Conservation (phyloP, 64 coral and sea anemone species). For the Exaiptasia diaphana region DNA sequence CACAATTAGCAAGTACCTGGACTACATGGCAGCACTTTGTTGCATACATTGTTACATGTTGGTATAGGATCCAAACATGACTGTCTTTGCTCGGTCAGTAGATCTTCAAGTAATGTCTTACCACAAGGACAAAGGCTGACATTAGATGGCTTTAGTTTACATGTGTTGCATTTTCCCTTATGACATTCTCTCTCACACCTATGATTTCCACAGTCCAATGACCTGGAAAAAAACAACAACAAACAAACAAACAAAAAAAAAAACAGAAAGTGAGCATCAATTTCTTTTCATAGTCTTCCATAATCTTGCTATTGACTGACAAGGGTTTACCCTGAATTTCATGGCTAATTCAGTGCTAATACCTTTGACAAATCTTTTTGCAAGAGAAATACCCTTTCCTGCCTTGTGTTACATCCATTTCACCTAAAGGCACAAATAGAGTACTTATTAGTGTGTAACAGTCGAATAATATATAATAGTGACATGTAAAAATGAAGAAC, state of each 20-base stretch:
- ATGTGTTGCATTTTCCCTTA: slow-evolving; percentile 43
- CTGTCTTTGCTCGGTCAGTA: slow-evolving; percentile 51
- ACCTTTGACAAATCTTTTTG: slow-evolving; percentile 66
- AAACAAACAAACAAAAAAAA: too few species aligned
- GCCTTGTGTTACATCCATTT: slow-evolving; percentile 23
- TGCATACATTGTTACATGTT: slow-evolving; percentile 73
- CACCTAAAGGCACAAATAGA: slow-evolving; percentile 18
- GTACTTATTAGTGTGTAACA: too few species aligned
- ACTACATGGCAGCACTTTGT: slow-evolving; percentile 61
- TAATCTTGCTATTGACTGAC: too few species aligned
- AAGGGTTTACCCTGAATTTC: too few species aligned
- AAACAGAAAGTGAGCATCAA: too few species aligned
- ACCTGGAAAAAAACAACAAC: too few species aligned
- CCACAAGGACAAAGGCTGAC: slow-evolving; percentile 87
- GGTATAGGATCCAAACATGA: slow-evolving; percentile 83
- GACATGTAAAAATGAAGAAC: too few species aligned
- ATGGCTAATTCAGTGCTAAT: too few species aligned
- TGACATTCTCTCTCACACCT: slow-evolving; percentile 75
- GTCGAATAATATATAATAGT: too few species aligned
- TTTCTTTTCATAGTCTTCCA: too few species aligned
- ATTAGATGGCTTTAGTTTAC: slow-evolving; percentile 67
- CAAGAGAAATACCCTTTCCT: slow-evolving; percentile 71
- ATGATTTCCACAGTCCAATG: slow-evolving; percentile 92
- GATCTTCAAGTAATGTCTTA: slow-evolving; percentile 50
- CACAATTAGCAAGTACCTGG: too few species aligned